Conservation (phyloP, 2,113 vertebrate species). For the sheep (Ovis aries) region ARS-UI_Ramb_v3.0 NC_056057.1:8987501-8988000, state of each 20-base stretch:
- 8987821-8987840: not conserved
- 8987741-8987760: not conserved
- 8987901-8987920: not conserved
- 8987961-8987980: not conserved
- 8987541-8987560: not conserved
- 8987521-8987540: not conserved
- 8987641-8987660: not conserved
- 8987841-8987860: not conserved
- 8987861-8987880: not conserved
- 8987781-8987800: not conserved
- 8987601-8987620: not conserved
- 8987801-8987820: not conserved
- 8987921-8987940: not conserved
- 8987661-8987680: not conserved
- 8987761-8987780: not conserved
- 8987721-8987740: not conserved
- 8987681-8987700: not conserved
- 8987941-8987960: not conserved
- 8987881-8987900: not conserved
- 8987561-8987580: not conserved
- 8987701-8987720: not conserved
- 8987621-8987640: not conserved
- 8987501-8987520: not conserved
- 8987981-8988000: not conserved
- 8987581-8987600: not conserved